Conservation (phyloP, 2,888 invertebrate species). For the Mesoligia furuncula region DNA sequence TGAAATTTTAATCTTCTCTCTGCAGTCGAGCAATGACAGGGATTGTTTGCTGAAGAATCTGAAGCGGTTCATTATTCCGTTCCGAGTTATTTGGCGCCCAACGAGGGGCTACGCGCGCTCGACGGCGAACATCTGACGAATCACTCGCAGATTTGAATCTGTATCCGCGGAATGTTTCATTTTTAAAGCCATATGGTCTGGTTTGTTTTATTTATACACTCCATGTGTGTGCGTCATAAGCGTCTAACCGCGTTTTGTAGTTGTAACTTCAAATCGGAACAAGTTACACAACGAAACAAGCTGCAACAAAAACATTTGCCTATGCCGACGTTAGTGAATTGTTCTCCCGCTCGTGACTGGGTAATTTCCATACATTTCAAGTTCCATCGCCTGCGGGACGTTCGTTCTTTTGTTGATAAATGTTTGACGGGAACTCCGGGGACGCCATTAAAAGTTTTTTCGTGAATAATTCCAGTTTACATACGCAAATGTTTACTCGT, state of each 20-base stretch:
- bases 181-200: slow-evolving; percentile 66
- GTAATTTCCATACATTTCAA: slow-evolving; percentile 91
- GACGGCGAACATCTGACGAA: slow-evolving; percentile 78
- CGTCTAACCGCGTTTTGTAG: slow-evolving; percentile 71
- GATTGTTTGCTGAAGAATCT: slow-evolving; percentile 82
- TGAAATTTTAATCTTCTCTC: slow-evolving; percentile 77
- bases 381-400: slow-evolving; percentile 91
- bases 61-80: slow-evolving; percentile 83
- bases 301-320: slow-evolving; percentile 90
- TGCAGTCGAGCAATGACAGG: slow-evolving; percentile 78
- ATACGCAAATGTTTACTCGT: slow-evolving; percentile 90
- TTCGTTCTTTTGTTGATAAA: slow-evolving; percentile 91
- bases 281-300: slow-evolving; percentile 85
- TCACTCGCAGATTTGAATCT: slow-evolving; percentile 75
- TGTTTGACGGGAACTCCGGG: slow-evolving; percentile 90
- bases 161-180: slow-evolving; percentile 73
- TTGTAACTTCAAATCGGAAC: slow-evolving; percentile 83
- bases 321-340: slow-evolving; percentile 90
- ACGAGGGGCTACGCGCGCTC: slow-evolving; percentile 77
- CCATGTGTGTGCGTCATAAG: slow-evolving; percentile 57
- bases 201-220: slow-evolving; percentile 30
- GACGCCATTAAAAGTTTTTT: slow-evolving; percentile 91
- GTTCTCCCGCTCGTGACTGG: slow-evolving; percentile 90
- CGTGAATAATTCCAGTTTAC: slow-evolving; percentile 91
- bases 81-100: slow-evolving; percentile 85